Base-by-base conservation (phyloP, 2,113 vertebrate genomes). In the Lampris megalopsis region DNA sequence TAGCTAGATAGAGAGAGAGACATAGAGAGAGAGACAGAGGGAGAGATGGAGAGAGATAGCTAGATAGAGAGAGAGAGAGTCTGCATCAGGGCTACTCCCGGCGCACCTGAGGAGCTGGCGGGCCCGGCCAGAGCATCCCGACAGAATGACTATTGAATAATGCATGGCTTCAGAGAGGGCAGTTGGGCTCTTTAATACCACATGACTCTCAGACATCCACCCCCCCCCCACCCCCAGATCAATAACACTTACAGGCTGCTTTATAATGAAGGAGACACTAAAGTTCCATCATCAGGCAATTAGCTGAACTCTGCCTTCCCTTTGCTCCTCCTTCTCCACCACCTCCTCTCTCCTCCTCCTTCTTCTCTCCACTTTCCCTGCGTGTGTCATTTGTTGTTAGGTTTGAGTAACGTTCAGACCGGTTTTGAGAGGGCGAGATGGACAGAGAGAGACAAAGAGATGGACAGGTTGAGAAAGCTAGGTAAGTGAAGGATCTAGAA, bases 161-260 rank as follows among this genome's bases (percentile, higher is more conserved):
- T 95, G 93, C 93, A 96, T 94, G 80, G 73, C 71, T 79, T 75
- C 63, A 73, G 91, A 89, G 24, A 24, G 24, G 24, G 94, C 91
- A 93, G 94, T 93, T 86, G 91, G 93, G 93, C 92, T 93, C 86
- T 92, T 84, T 89, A 92, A 92, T 92, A 94, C 94, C 94, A 92
- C 91, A 90, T 77, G 86, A 91, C 93, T 93, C 88, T 88, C 83
- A 94, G 94, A 94, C 92, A 93, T 89, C 94, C 94, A 91, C 88
- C 73, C 42, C 66, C 82, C 49, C 84, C 75, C 62, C 85, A 82
- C 62, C 75, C 76, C 60, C 52, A 84, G 93, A 96, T 96, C 95
- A 94, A 96, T 96, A 96, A 91, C 94, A 95, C 95, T 96, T 96
- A 96, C 92, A 93, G 93, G 89, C 90, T 93, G 92, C 92, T 91